Conservation (phyloP, 2,113 vertebrate species). For the Brachyistius frenatus region DNA sequence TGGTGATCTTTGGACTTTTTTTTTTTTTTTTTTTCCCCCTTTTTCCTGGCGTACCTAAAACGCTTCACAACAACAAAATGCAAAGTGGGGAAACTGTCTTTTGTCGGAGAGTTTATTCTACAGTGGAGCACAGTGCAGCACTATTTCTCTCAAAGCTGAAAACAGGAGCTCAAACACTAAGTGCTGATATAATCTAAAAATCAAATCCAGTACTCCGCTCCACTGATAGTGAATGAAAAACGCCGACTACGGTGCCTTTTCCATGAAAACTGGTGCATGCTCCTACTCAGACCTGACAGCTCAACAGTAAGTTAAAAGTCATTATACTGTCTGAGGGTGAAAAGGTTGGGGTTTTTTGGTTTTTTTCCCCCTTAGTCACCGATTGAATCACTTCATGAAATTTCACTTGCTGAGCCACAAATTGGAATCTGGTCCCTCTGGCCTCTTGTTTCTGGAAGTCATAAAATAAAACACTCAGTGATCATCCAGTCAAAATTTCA, state of each 20-base stretch:
- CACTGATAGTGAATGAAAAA: conserved; percentile 13
- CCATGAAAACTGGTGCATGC: not conserved
- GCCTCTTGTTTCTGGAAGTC: not conserved
- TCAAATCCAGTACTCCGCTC: conserved; percentile 1
- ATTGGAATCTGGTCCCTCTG: not conserved
- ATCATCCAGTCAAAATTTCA: not conserved
- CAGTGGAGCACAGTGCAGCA: not conserved
- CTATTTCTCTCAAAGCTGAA: not conserved
- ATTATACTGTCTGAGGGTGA: not conserved
- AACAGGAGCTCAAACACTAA: not conserved
- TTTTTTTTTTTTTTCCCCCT: conserved; percentile 8
- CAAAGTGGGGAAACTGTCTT: not conserved
- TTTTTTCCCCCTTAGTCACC: not conserved
- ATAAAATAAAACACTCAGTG: not conserved
- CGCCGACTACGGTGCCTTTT: not conserved
- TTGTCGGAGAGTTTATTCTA: not conserved
- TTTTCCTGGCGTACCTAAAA: not conserved
- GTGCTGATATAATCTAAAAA: not conserved
- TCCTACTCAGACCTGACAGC: not conserved
- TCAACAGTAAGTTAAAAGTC: not conserved
- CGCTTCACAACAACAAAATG: not conserved
- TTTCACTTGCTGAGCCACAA: not conserved
- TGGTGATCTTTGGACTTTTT: not conserved
- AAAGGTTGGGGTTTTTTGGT: too few species aligned
- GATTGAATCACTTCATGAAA: not conserved